These are phyloP conservation scores for Drosophila kuntzei DNA, from an alignment of 2,888 invertebrate species.

Conservation along the genomic window DNA sequence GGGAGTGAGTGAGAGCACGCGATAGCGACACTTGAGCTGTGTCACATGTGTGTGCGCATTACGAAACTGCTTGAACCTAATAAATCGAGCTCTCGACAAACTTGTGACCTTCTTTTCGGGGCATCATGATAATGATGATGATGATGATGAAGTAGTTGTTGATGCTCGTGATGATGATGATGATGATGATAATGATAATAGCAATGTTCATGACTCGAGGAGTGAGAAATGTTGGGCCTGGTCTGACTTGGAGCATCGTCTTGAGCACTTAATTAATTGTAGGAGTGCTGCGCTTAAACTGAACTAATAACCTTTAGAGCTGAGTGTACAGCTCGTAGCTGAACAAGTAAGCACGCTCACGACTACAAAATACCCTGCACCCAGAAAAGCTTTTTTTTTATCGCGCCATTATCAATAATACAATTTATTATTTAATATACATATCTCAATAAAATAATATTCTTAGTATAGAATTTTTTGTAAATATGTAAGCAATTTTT, in stretches of 20 bases:
- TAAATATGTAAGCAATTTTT: too few species aligned
- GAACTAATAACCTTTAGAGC: constrained; percentile 78
- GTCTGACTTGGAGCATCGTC: constrained; percentile 49
- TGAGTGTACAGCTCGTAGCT: constrained; percentile 15
- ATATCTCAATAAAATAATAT: too few species aligned
- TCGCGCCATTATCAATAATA: too few species aligned
- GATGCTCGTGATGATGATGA: constrained; percentile 13
- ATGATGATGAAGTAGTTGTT: constrained; percentile 4
- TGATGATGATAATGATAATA: constrained; percentile 31
- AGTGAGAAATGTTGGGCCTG: constrained; percentile 40
- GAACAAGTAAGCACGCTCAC: not conserved
- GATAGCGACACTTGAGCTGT: constrained; percentile 53
- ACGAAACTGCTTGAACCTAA: constrained; percentile 73
- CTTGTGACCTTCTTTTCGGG: constrained; percentile 71
- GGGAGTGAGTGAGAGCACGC: not conserved
- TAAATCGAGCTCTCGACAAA: constrained; percentile 74
- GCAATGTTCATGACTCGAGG: constrained; percentile 42
- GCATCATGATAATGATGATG: constrained; percentile 26
- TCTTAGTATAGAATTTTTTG: too few species aligned
- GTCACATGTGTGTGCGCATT: constrained; percentile 37
- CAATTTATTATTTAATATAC: too few species aligned
- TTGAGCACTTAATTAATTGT: constrained; percentile 80
- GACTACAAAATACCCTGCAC: not conserved
- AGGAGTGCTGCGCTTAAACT: constrained; percentile 71
- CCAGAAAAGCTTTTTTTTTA: too few species aligned